Conservation (phyloP, 1,140 invertebrate genomes). For the Drosophila lacteicornis region DNA sequence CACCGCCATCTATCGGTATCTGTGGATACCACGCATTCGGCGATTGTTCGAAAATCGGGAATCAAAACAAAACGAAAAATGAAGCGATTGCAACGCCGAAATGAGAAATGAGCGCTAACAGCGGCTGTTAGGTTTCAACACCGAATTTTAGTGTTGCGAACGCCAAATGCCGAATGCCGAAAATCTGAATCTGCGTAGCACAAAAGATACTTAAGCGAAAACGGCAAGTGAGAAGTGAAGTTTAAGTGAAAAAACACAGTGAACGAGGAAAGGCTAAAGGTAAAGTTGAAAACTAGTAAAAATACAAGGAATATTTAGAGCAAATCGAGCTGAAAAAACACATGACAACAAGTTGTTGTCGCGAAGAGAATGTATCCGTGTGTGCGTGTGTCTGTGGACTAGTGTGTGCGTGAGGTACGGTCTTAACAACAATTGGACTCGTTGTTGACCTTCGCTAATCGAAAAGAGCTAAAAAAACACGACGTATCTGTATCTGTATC, state of each 20-base stretch:
- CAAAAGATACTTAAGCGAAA: neutral
- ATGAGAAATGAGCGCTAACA: no score
- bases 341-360: conserved; percentile 25
- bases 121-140: neutral
- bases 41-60: no score
- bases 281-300: neutral
- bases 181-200: conserved; percentile 19
- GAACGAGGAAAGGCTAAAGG: neutral
- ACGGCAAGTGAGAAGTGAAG: neutral
- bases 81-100: no score
- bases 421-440: conserved; percentile 43
- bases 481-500: conserved; percentile 29
- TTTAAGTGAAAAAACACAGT: conserved; percentile 3
- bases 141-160: neutral
- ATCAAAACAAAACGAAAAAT: no score
- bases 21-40: no score
- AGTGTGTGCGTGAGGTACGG: conserved; percentile 7
- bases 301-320: neutral
- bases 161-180: neutral
- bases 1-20: no score
- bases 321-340: neutral
- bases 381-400: neutral
- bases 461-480: conserved; percentile 20
- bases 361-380: conserved; percentile 18
- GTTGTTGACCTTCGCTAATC: conserved; percentile 71